These are phyloP conservation scores for Nomada ferruginata DNA, from an alignment of 2,888 invertebrate genomes.

Conservation along the genomic window DNA sequence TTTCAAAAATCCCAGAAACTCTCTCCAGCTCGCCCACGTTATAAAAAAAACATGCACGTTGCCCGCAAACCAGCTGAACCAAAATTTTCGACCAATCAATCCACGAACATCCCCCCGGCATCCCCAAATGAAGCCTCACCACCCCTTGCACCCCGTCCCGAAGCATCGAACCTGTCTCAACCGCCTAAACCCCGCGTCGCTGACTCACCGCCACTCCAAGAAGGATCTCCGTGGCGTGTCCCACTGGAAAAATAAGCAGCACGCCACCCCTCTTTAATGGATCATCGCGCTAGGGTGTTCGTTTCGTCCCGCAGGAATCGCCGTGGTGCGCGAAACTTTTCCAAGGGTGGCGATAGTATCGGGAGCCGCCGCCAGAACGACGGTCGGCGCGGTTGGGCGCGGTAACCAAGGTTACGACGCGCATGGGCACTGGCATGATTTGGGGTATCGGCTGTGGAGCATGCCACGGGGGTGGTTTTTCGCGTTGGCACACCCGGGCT, in stretches of 20 bases:
- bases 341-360: slow-evolving; percentile 35
- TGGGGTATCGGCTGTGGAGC: slow-evolving; percentile 64
- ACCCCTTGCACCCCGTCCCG: too few species aligned
- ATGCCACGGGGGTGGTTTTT: slow-evolving; percentile 78
- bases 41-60: too few species aligned
- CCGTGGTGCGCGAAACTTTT: slow-evolving; percentile 22
- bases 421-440: slow-evolving; percentile 65
- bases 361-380: slow-evolving; percentile 35
- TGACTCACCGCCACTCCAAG: slow-evolving; percentile 17
- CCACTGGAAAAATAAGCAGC: slow-evolving; percentile 32
- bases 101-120: too few species aligned
- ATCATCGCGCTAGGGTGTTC: slow-evolving; percentile 4
- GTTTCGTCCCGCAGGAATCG: slow-evolving; percentile 14
- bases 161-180: not conserved
- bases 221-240: not conserved
- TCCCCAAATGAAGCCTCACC: too few species aligned
- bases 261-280: not conserved
- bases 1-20: too few species aligned
- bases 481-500: slow-evolving; percentile 81
- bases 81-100: too few species aligned
- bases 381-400: slow-evolving; percentile 59
- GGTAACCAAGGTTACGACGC: slow-evolving; percentile 69
- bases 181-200: slow-evolving; percentile 13
- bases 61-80: too few species aligned
- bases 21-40: too few species aligned